These are phyloP conservation scores for Phocoena sinus DNA, from an alignment of 2,113 vertebrate genomes.

Conservation along the genomic window DNA sequence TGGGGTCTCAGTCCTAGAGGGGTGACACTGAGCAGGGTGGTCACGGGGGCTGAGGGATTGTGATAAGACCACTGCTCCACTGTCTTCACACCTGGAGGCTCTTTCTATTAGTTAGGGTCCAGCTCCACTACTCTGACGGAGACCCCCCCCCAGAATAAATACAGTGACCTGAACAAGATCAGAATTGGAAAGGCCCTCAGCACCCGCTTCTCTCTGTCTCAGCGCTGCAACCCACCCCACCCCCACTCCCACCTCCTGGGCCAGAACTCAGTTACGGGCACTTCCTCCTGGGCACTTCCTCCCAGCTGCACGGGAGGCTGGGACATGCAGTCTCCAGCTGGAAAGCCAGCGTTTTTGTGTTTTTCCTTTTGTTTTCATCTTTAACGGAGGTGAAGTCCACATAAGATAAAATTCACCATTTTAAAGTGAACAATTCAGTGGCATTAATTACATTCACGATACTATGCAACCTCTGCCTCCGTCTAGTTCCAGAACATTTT, in stretches of 20 bases:
- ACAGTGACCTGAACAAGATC: neutral
- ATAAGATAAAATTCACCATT: neutral
- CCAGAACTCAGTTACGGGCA: neutral
- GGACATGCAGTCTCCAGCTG: accelerated
- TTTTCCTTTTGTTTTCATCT: neutral
- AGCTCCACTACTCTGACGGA: neutral
- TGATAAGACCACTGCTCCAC: accelerated
- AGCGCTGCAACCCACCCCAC: accelerated
- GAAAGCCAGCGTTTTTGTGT: neutral
- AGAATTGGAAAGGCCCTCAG: neutral
- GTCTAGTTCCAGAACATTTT: neutral
- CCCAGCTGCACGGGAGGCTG: too few species aligned
- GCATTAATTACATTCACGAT: neutral
- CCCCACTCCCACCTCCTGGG: neutral
- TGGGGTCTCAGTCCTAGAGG: neutral
- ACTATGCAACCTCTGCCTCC: too few species aligned
- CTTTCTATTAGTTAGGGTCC: neutral
- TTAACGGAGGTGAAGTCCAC: neutral
- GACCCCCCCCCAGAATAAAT: neutral
- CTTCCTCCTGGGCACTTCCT: too few species aligned
- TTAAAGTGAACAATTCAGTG: neutral
- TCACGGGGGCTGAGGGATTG: neutral
- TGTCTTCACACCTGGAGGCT: neutral
- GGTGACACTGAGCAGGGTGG: neutral
- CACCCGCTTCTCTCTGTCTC: neutral